Conservation (phyloP, 2,888 invertebrate species). For the Beris morrisii region DNA sequence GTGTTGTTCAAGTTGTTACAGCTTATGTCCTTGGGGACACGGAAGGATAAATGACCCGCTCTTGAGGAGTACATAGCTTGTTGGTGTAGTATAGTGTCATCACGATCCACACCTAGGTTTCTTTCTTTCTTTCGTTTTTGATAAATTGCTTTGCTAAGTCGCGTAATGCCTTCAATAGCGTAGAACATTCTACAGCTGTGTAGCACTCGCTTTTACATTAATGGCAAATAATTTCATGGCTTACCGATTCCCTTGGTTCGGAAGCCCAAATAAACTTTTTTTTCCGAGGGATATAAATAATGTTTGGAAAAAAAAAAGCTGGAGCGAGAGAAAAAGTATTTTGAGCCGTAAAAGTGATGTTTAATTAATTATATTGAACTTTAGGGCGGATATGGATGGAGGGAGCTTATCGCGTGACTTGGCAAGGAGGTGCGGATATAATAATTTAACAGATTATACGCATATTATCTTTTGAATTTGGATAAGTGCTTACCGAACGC, state of each 20-base stretch:
- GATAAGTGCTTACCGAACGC: no score
- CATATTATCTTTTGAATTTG: no score
- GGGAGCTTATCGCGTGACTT: slow-evolving; percentile 3
- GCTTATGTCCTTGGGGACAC: slow-evolving; percentile 25
- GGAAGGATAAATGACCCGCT: slow-evolving; percentile 26
- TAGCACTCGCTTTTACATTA: neutral
- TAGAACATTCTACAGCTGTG: neutral
- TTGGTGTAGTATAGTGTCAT: slow-evolving; percentile 23
- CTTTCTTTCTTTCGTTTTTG: slow-evolving; percentile 14
- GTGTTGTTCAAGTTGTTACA: slow-evolving; percentile 31
- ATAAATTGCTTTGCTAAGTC: slow-evolving; percentile 21
- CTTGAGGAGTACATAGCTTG: slow-evolving; percentile 6
- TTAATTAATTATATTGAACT: slow-evolving; percentile 24
- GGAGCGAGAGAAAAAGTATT: slow-evolving; percentile 12
- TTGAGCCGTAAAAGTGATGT: slow-evolving; percentile 16
- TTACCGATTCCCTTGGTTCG: slow-evolving; percentile 4
- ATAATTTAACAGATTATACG: no score
- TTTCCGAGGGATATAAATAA: slow-evolving; percentile 6
- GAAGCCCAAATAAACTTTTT: neutral
- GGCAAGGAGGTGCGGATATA: no score
- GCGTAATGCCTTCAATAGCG: slow-evolving; percentile 19
- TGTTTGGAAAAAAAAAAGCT: slow-evolving; percentile 9
- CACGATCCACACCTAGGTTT: slow-evolving; percentile 29
- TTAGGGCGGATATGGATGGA: slow-evolving; percentile 3
- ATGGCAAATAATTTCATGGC: no score